These are phyloP conservation scores for Drosophila prolongata DNA, from an alignment of 2,888 invertebrate species.

Conservation along the genomic window DNA sequence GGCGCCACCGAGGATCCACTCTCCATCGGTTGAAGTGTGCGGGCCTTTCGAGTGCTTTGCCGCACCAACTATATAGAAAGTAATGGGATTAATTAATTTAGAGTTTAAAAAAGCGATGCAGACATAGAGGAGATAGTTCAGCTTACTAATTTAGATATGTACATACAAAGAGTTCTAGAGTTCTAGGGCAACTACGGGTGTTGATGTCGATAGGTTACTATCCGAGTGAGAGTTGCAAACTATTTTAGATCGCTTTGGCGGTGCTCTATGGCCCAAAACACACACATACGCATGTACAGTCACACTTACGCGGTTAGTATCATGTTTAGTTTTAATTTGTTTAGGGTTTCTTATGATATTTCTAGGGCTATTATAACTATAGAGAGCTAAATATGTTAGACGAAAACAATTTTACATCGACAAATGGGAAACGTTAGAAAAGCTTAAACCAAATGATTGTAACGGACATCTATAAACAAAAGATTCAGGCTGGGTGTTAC, in stretches of 20 bases:
- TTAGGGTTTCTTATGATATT: slow-evolving; percentile 30
- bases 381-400: slow-evolving; percentile 32
- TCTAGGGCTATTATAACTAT: slow-evolving; percentile 33
- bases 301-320: slow-evolving; percentile 39
- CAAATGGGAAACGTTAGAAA: slow-evolving; percentile 29
- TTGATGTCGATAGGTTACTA: slow-evolving; percentile 23
- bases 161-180: slow-evolving; percentile 31
- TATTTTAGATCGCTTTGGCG: slow-evolving; percentile 27
- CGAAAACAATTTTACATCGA: slow-evolving; percentile 31
- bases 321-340: slow-evolving; percentile 10
- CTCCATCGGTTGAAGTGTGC: slow-evolving; percentile 45
- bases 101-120: neutral
- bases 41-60: slow-evolving; percentile 69
- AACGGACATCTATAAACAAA: no score
- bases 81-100: slow-evolving; percentile 8
- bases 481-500: no score
- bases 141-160: slow-evolving; percentile 32
- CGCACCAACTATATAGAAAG: slow-evolving; percentile 74
- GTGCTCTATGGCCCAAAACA: slow-evolving; percentile 37
- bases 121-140: slow-evolving; percentile 13
- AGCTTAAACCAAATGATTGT: slow-evolving; percentile 39
- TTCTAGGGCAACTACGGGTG: slow-evolving; percentile 41
- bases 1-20: slow-evolving; percentile 12
- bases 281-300: slow-evolving; percentile 15
- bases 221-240: slow-evolving; percentile 21